Evolutionary conservation across 1,140 invertebrate species (phyloP).

Genomic region (Leptopilina clavipes): DNA sequence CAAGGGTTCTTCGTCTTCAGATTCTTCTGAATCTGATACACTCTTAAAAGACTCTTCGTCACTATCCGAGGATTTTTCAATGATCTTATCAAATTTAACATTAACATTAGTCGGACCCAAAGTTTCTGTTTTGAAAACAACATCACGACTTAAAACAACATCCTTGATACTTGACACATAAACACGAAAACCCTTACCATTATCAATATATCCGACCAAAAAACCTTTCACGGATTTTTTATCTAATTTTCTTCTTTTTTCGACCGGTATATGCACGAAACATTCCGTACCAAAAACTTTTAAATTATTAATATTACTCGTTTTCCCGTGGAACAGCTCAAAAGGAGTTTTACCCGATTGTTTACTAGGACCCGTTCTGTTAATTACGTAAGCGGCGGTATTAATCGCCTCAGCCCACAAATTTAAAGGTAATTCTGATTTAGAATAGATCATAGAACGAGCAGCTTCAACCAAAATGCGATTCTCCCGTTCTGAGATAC

Average conservation of each 20-base stretch:
- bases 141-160: conserved; percentile 36
- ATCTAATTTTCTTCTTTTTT: conserved; percentile 40
- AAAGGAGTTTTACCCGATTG: conserved; percentile 56
- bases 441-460: conserved; percentile 45
- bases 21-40: too few relatives aligned
- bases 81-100: neutral
- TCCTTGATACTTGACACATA: conserved; percentile 23
- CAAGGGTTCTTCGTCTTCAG: too few relatives aligned
- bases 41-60: neutral
- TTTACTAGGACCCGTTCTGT: conserved; percentile 58
- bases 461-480: conserved; percentile 64
- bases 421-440: neutral
- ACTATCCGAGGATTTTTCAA: neutral
- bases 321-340: conserved; percentile 57
- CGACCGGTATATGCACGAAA: conserved; percentile 34
- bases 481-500: conserved; percentile 59
- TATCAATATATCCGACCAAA: conserved; percentile 34
- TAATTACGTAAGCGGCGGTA: conserved; percentile 64
- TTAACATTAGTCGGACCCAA: neutral
- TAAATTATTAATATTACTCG: neutral
- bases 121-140: conserved; percentile 34
- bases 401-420: conserved; percentile 63
- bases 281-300: conserved; percentile 39
- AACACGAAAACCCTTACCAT: conserved; percentile 29
- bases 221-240: conserved; percentile 31